Base-by-base conservation (phyloP, 2,113 vertebrate species). In the Candoia aspera region DNA sequence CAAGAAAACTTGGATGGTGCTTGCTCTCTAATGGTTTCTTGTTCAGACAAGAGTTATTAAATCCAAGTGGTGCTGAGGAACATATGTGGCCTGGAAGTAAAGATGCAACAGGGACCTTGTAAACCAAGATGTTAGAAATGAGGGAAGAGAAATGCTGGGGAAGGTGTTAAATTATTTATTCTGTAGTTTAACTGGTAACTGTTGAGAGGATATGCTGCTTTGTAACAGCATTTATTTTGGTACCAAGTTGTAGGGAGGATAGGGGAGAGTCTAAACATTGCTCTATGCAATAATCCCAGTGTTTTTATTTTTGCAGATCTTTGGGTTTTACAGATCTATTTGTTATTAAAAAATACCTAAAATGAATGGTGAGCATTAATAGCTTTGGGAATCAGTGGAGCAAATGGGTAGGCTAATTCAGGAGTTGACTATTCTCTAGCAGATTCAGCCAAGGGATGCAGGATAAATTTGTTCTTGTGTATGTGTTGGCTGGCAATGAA, bases 111-210 rank as follows among this genome's bases (percentile, higher is more conserved):
- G 53, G 19, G 60, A 54, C 13, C 42, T 58, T 87, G 83, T 87
- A 62, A 62, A 86, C 60, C 8, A 2, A 26, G 46, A 33, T 13
- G 12, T 9, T 46, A 88, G 29, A 60, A 79, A n/a, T 0, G 15
- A 15, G 19, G 64, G 29, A 2, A 54, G 9, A 59, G 46, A 46
- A 6, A 87, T 0, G 29, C 49, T 8, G 6, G 0, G 73, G 9
- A 59, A 86, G 26, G 68, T 84, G n/a, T 55, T 8, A 94, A 92
- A 94, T 53, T 95, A 97, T 97, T 98, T 97, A 97, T 97, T 97
- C 95, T 95, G 92, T 93, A 96, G 90, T 92, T 96, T 93, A 96
- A 96, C 94, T 95, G 91, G 92, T 91, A 79, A 73, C 87, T 93
- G 93, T 37, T 55, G 87, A 73, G 60, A 95, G 90, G 68, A 9